phyloP scores from a whole-genome alignment of 2,888 invertebrate species.

The Phaedon cochleariae region DNA sequence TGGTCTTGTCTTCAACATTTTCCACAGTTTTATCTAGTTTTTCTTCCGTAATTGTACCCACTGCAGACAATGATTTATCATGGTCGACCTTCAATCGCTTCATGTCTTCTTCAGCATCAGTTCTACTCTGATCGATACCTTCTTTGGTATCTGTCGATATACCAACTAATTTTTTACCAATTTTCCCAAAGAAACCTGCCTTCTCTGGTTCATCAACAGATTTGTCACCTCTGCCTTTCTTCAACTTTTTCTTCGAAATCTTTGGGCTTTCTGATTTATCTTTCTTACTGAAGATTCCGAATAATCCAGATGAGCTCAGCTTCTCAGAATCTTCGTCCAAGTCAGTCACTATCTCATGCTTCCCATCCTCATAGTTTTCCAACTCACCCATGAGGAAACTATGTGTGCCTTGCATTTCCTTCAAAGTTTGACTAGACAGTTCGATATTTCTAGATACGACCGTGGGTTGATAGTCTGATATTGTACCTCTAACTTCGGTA shows the following conservation, averaged over 20 bases:
- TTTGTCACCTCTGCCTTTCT: conserved; percentile 44
- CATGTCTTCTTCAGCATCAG: conserved; percentile 30
- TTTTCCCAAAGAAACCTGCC: conserved; percentile 40
- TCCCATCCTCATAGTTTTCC: conserved; percentile 51
- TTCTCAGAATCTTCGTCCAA: conserved; percentile 43
- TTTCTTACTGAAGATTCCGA: conserved; percentile 49
- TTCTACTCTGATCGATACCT: conserved; percentile 11
- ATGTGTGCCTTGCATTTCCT: conserved; percentile 44
- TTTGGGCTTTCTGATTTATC: conserved; percentile 43
- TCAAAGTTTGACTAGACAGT: conserved; percentile 24
- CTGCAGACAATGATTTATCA: neutral
- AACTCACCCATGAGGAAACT: conserved; percentile 50
- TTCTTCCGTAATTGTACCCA: neutral
- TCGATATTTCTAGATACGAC: neutral
- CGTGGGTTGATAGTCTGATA: conserved; percentile 7
- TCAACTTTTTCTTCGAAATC: conserved; percentile 41
- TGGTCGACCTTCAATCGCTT: conserved; percentile 15
- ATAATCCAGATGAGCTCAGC: conserved; percentile 45
- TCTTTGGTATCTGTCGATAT: conserved; percentile 28
- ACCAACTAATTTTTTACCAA: conserved; percentile 43
- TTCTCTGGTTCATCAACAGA: conserved; percentile 34
- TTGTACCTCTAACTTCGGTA: conserved; percentile 23
- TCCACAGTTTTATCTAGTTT: conserved; percentile 14
- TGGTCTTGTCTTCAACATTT: conserved; percentile 18
- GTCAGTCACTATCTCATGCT: conserved; percentile 45